Evolutionary conservation across 2,113 vertebrate genomes (phyloP).

Genomic region (Gallinago jamesoni): DNA sequence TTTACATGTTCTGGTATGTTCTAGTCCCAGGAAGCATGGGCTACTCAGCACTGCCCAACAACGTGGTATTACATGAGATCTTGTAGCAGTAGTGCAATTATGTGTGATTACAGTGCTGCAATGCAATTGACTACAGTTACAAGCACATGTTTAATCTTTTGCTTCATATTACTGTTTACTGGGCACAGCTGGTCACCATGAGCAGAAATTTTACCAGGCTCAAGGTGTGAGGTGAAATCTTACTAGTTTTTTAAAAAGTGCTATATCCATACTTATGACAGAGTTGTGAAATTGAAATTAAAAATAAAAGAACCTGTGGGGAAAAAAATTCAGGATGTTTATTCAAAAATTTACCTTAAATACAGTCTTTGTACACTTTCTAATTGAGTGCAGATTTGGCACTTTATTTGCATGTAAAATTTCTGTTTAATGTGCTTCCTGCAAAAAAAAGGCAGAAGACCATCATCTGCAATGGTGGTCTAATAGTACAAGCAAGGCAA

Average conservation of each 20-base stretch:
- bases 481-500: background rate
- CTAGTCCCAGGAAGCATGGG: fast-evolving
- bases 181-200: background rate
- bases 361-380: background rate
- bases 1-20: background rate
- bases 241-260: background rate
- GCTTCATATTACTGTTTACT: background rate
- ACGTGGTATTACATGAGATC: background rate
- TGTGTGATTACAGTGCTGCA: background rate
- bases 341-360: background rate
- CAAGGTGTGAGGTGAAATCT: background rate
- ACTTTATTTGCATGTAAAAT: background rate
- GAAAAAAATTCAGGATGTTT: background rate
- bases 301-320: background rate
- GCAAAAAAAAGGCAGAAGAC: background rate
- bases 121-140: background rate
- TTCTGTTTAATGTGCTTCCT: background rate
- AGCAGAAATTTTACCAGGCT: background rate
- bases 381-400: background rate
- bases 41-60: too few relatives aligned
- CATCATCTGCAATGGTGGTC: background rate
- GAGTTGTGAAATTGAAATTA: background rate
- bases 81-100: background rate
- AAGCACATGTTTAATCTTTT: background rate
- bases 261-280: background rate